A percentile compares a stretch with the other conserved stretches of the same genome.
phyloP scores from a whole-genome alignment of 2,888 invertebrate genomes.

The Chalcosyrphus nemorum region DNA sequence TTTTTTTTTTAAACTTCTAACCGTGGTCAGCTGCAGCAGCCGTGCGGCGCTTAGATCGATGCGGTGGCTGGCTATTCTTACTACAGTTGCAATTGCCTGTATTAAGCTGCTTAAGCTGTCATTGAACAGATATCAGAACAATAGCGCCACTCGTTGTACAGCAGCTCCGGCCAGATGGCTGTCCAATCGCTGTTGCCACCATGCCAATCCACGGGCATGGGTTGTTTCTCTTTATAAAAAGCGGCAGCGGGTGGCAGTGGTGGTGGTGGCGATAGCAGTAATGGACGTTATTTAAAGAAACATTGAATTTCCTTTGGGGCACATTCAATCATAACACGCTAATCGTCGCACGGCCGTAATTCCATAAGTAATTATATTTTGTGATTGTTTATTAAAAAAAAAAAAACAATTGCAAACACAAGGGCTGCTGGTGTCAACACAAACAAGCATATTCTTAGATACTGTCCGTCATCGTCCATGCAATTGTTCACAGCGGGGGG shows the following conservation, averaged over 20 bases:
- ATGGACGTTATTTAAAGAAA: slow-evolving; percentile 32
- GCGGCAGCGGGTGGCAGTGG: neutral
- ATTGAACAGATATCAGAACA: slow-evolving; percentile 68
- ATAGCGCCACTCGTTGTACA: slow-evolving; percentile 70
- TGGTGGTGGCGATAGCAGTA: neutral
- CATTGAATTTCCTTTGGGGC: slow-evolving; percentile 63
- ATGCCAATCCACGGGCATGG: slow-evolving; percentile 44
- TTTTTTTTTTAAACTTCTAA: slow-evolving; percentile 37
- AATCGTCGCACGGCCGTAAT: slow-evolving; percentile 64
- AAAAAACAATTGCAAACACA: slow-evolving; percentile 23
- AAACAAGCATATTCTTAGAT: slow-evolving; percentile 41
- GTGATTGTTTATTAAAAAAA: slow-evolving; percentile 38
- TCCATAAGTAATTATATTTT: slow-evolving; percentile 67
- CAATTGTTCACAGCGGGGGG: slow-evolving; percentile 45
- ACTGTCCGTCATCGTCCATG: neutral
- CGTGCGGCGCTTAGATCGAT: neutral
- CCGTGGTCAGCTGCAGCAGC: slow-evolving; percentile 52
- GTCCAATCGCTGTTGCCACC: slow-evolving; percentile 50
- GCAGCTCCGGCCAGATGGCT: slow-evolving; percentile 69
- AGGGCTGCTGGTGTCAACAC: slow-evolving; percentile 38
- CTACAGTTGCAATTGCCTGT: slow-evolving; percentile 43
- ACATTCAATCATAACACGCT: slow-evolving; percentile 69
- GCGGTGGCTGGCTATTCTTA: slow-evolving; percentile 18
- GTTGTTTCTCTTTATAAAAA: neutral
- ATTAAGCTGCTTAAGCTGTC: slow-evolving; percentile 65